Evolutionary conservation across 2,113 vertebrate genomes (phyloP), one percentile per base, ranked within the genome.

Genomic region (Platysternon megacephalum): DNA sequence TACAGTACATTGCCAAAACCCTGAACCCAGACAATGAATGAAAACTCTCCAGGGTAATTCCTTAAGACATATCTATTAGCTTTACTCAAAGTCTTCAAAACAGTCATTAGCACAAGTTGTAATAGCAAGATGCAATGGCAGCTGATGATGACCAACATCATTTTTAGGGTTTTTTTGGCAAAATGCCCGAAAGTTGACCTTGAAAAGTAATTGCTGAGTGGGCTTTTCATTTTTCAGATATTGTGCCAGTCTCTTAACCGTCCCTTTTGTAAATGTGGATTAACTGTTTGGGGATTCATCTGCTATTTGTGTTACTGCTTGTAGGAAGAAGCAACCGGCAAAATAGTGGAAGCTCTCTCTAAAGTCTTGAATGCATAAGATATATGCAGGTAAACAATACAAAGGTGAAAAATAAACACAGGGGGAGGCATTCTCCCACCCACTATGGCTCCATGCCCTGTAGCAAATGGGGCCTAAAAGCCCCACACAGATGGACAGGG

Each of bases 161-260:
- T 74, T 94, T 94, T 83, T 86, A 0, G 16, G 28, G 0, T 12
- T 91, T 90, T 92, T 85, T 94, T 97, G 97, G 97, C 89, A 92
- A 96, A 87, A 5, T 55, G 94, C 96, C 95, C 88, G 76, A 91
- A 79, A 46, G 28, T 58, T 94, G 89, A 94, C n/a, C 96, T 97
- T 97, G 96, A 95, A 97, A 97, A 96, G 85, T 87, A 90, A 95
- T 97, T 93, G 95, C 86, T 92, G 94, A 96, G 86, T 88, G 91
- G 79, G 79, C n/a, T 95, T 94, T 83, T 93, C 13, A 12, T 89
- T 84, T 88, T 61, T 89, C 68, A 44, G 46, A 94, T 48, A 96
- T 12, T 44, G 74, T 82, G 92, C 85, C 68, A 95, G 94, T 86
- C 94, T 95, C 39, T 91, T 29, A 8, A 85, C 65, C 0, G 0